Evolutionary conservation across 2,113 vertebrate species (phyloP).

Genomic region (Leucopternis melanops): DNA sequence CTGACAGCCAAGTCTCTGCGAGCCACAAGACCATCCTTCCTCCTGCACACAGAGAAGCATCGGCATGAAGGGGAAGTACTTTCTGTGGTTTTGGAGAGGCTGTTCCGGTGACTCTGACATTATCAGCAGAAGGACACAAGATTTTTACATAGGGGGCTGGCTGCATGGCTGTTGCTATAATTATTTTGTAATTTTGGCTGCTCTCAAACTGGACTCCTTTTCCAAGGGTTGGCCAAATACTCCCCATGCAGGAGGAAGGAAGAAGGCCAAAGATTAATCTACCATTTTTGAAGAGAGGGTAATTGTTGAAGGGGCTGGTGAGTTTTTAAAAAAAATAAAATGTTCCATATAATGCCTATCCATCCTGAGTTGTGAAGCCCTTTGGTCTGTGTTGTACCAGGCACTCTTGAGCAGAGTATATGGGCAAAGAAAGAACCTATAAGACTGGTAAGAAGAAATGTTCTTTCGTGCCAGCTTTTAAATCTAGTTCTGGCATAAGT

Average conservation of each 20-base stretch:
- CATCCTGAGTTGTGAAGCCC: neutral
- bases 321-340: rapidly evolving
- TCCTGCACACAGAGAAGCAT: neutral
- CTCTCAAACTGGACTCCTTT: neutral
- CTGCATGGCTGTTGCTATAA: neutral
- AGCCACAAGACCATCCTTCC: constrained; percentile 20
- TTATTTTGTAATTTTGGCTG: neutral
- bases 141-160: neutral
- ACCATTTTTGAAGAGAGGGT: neutral
- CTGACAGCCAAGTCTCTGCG: neutral
- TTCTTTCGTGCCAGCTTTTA: neutral
- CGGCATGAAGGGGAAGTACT: neutral
- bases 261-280: neutral
- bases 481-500: neutral
- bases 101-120: neutral
- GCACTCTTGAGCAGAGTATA: neutral
- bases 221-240: neutral
- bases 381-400: neutral
- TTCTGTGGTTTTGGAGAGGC: neutral
- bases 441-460: neutral
- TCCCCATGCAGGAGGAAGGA: neutral
- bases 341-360: neutral
- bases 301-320: neutral
- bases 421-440: neutral
- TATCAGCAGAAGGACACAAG: neutral